phyloP scores from a whole-genome alignment of 2,888 invertebrate species.

The Agrochola circellaris region DNA sequence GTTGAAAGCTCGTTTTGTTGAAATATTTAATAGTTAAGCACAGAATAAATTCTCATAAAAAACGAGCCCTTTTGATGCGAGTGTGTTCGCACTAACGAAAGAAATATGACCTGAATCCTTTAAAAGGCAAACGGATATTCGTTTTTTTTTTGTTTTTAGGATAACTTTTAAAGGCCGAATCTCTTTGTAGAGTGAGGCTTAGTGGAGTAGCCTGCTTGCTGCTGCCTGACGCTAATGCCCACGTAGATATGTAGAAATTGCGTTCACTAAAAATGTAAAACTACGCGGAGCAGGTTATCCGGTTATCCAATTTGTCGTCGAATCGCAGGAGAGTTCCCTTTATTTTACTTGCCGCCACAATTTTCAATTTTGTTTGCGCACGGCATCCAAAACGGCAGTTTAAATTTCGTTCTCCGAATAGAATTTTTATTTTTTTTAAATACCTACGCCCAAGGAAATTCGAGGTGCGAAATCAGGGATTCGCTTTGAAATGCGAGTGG shows the following conservation, averaged over 20 bases:
- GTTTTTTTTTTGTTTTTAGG: constrained; percentile 21
- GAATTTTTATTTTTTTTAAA: constrained; percentile 76
- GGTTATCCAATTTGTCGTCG: constrained; percentile 63
- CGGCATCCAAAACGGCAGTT: constrained; percentile 73
- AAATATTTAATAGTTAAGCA: constrained; percentile 13
- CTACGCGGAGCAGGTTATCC: constrained; percentile 55
- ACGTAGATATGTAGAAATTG: constrained; percentile 26
- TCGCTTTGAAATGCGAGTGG: constrained; percentile 76
- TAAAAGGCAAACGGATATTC: constrained; percentile 27
- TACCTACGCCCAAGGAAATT: constrained; percentile 71
- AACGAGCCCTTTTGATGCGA: constrained; percentile 3
- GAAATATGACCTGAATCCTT: constrained; percentile 19
- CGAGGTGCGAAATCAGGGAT: constrained; percentile 81
- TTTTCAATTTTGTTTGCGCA: constrained; percentile 72
- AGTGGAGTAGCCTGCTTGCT: not conserved
- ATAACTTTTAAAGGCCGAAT: constrained; percentile 27
- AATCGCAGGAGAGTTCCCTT: constrained; percentile 60
- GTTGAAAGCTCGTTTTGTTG: constrained; percentile 9
- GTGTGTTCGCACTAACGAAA: not conserved
- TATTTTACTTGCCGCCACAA: constrained; percentile 67
- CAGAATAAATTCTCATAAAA: not conserved
- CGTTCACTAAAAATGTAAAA: constrained; percentile 57
- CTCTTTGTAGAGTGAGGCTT: not conserved
- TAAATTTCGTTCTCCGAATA: constrained; percentile 75
- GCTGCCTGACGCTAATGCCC: constrained; percentile 16